Base-by-base conservation (phyloP, 2,888 invertebrate genomes). In the Tillus elongatus region DNA sequence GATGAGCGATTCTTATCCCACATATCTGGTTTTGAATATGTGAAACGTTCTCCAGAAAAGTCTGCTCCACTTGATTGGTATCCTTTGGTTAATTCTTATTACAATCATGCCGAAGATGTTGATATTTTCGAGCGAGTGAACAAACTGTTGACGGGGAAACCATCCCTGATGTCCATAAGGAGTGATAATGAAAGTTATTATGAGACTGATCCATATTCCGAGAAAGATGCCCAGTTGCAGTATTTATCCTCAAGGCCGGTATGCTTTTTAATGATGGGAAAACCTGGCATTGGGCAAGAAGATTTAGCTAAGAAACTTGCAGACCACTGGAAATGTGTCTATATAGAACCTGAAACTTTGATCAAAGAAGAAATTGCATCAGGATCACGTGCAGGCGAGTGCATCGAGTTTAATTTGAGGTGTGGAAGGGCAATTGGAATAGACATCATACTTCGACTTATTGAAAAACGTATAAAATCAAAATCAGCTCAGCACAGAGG, bases 251-350 rank as follows among this genome's bases (percentile, higher is more conserved):
- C 63, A 2, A 68, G 68, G 39, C 77, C 80, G 4, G 65, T 70
- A 4, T 72, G 69, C 33, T 79, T 75, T 52, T 50, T 75, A 27
- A 70, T 80, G 43, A 50, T 77, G 14, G 72, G 77, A 1, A 79
- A 79, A 64, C 73, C 75, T 1, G 73, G 71, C 2, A 54, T 71
- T 13, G 71, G 71, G 15, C 64, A 69, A 31, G 64, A 64, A 39
- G 59, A 64, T 37, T 56, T 81, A 4, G 79, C 74, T 4, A 70
- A 71, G 60, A 56, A 66, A 31, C 51, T 80, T 29, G 68, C 78
- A 0, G 68, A 74, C 35, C 67, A 73, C 49, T 68, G 72, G 50
- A 68, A 72, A 13, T 74, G 77, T 50, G 56, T 75, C 27, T 72
- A 76, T 46, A 62, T 80, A 15, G 72, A 73, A 41, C 77, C 79